phyloP scores from a whole-genome alignment of 2,113 vertebrate genomes.

The Trochalopteron elliotii region DNA sequence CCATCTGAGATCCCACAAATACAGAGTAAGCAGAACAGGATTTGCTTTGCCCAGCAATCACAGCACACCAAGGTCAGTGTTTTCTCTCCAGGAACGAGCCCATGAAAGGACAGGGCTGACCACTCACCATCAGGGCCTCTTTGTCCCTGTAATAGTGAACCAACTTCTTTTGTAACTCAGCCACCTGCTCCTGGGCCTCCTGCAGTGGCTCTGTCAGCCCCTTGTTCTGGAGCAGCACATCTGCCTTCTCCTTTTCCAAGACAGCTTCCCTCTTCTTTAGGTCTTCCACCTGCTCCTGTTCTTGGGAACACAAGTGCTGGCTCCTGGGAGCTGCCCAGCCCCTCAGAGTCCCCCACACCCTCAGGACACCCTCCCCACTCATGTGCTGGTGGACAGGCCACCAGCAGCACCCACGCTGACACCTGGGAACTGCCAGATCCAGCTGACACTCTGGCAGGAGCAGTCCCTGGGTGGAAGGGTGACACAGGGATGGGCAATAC shows the following conservation, averaged over 20 bases:
- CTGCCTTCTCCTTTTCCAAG: slow-evolving; percentile 75
- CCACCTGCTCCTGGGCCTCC: slow-evolving; percentile 72
- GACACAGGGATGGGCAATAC: slow-evolving; percentile 37
- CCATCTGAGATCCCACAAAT: not conserved
- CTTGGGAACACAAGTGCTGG: not conserved
- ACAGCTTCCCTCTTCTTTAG: slow-evolving; percentile 72
- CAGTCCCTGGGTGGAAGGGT: not conserved
- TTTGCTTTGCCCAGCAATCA: not conserved
- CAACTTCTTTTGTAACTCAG: slow-evolving; percentile 73
- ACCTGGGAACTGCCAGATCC: not conserved
- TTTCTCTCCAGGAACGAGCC: not conserved
- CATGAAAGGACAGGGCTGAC: not conserved
- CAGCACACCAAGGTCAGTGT: not conserved
- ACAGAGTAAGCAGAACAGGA: not conserved
- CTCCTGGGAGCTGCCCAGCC: not conserved
- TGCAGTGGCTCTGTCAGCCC: slow-evolving; percentile 72
- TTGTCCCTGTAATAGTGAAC: slow-evolving; percentile 72
- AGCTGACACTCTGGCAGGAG: not conserved
- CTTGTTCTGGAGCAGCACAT: slow-evolving; percentile 77
- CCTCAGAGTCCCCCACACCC: not conserved
- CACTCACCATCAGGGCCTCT: slow-evolving; percentile 74
- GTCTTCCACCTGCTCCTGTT: slow-evolving; percentile 80
- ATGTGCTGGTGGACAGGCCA: fast-evolving
- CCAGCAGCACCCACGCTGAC: not conserved
- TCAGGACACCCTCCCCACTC: not conserved